Percentiles rank a stretch among this genome's conserved stretches.
phyloP scores from a whole-genome alignment of 2,113 vertebrate species.

The Spilogale gracilis region DNA sequence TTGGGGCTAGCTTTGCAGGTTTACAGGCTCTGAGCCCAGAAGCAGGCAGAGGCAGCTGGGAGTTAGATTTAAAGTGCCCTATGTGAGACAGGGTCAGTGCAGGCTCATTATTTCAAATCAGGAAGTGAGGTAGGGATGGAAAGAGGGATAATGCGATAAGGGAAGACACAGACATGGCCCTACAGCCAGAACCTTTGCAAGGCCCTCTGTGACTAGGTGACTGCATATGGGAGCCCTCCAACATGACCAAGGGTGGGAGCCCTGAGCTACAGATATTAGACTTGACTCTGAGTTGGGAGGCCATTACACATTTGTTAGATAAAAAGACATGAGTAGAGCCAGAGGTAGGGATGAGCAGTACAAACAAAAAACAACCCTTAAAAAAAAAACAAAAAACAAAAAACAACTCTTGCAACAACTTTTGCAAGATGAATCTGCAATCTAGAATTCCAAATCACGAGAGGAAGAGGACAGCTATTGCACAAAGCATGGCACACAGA shows the following conservation, averaged over 20 bases:
- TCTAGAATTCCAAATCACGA: neutral
- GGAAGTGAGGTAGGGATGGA: neutral
- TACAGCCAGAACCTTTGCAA: neutral
- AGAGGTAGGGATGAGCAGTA: neutral
- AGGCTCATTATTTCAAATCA: neutral
- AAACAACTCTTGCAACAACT: neutral
- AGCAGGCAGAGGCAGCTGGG: neutral
- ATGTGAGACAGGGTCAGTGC: neutral
- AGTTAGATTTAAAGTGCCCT: neutral
- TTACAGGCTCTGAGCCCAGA: neutral
- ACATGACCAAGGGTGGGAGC: neutral
- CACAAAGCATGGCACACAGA: neutral
- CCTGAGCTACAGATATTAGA: neutral
- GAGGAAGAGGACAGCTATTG: neutral
- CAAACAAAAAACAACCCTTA: neutral
- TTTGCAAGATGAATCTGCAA: neutral
- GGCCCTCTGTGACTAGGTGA: neutral
- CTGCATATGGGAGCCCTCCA: neutral
- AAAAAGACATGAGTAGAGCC: neutral
- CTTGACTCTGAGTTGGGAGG: neutral
- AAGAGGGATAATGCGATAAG: neutral
- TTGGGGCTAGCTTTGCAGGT: neutral
- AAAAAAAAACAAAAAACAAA: neutral
- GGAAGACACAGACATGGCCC: neutral
- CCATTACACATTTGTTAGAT: neutral